Percentiles rank a stretch among this genome's conserved stretches.
Conservation (phyloP, 2,113 vertebrate species). For the Phalacrocorax pelagicus region DNA sequence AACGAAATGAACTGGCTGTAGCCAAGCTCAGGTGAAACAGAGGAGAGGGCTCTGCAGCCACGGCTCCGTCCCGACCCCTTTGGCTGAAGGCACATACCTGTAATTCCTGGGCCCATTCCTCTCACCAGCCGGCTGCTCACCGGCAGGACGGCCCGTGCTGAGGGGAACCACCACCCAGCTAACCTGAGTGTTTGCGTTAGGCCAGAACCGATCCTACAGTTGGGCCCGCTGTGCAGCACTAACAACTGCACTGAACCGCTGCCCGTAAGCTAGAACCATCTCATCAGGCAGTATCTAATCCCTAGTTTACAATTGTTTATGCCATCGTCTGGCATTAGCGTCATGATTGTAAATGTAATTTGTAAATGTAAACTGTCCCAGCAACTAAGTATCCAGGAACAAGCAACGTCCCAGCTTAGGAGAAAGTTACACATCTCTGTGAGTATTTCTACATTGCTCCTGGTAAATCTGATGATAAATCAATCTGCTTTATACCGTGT, state of each 20-base stretch:
- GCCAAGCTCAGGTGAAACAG: not conserved
- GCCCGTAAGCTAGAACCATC: not conserved
- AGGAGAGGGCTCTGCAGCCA: not conserved
- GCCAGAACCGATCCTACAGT: accelerated
- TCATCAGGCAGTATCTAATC: not conserved
- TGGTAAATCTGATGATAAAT: not conserved
- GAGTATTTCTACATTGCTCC: not conserved
- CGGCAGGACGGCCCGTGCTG: accelerated
- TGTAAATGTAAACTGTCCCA: not conserved
- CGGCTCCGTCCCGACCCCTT: not conserved
- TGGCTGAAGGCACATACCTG: not conserved
- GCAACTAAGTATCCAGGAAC: not conserved
- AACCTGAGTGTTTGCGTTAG: accelerated
- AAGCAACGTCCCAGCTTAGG: not conserved
- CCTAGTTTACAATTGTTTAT: not conserved
- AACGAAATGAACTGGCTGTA: not conserved
- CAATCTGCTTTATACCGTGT: not conserved
- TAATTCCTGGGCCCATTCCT: accelerated
- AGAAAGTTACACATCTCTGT: accelerated
- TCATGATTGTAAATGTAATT: not conserved
- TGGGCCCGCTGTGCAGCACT: not conserved
- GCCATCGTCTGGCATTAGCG: not conserved
- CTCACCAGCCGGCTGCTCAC: not conserved
- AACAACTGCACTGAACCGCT: not conserved
- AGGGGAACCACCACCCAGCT: not conserved